A percentile compares a stretch with the other conserved stretches of the same genome.
Evolutionary conservation across 2,797 vertebrate species (phyloP).

Genomic region (Sebastes matsubarae): DNA sequence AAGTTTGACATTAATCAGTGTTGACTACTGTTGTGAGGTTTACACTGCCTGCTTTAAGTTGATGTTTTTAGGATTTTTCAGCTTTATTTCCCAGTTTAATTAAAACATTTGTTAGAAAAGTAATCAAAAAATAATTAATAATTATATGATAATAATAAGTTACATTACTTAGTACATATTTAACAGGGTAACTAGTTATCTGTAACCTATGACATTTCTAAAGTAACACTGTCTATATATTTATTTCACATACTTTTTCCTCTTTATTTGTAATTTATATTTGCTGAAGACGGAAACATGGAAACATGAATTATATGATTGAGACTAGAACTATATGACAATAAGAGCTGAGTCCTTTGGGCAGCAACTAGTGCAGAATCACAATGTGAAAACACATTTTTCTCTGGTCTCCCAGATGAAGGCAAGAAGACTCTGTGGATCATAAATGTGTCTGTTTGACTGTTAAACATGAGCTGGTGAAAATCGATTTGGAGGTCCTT

Average conservation of each 20-base stretch:
- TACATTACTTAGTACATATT: not conserved
- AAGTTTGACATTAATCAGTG: too few relatives aligned
- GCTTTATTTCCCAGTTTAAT: too few relatives aligned
- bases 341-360: conserved; percentile 1
- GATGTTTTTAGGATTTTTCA: too few relatives aligned
- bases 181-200: not conserved
- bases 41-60: too few relatives aligned
- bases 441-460: conserved; percentile 56
- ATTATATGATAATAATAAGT: not conserved
- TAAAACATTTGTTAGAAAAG: not conserved
- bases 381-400: conserved; percentile 46
- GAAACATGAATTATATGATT: not conserved
- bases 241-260: not conserved
- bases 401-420: conserved; percentile 31
- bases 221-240: not conserved
- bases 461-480: conserved; percentile 60
- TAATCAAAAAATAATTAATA: not conserved
- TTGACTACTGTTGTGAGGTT: too few relatives aligned
- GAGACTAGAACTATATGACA: conserved; percentile 1
- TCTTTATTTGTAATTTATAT: not conserved
- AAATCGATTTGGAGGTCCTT: conserved; percentile 52
- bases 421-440: conserved; percentile 35
- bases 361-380: conserved; percentile 26
- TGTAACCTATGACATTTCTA: not conserved
- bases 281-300: not conserved